phyloP scores from a whole-genome alignment of 2,113 vertebrate genomes.

The Anguilla rostrata region DNA sequence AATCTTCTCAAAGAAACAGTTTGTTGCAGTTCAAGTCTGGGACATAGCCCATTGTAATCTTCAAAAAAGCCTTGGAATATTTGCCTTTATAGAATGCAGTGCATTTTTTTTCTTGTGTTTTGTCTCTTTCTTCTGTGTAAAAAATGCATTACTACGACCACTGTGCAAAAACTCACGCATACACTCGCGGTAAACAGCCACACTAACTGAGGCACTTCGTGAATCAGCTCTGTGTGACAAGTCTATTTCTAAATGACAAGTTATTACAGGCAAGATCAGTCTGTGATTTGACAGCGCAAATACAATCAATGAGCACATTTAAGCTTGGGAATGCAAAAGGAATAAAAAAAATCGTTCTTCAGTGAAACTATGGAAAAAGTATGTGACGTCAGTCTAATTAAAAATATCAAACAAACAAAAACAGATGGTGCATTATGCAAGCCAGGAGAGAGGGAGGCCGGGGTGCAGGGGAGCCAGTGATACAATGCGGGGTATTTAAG shows the following conservation, averaged over 20 bases:
- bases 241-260: not conserved
- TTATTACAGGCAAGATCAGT: not conserved
- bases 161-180: no score
- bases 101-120: no score
- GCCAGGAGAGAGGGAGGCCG: not conserved
- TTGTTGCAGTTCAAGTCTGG: no score
- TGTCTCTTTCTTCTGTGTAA: no score
- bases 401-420: not conserved
- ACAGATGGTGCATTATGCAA: not conserved
- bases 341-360: not conserved
- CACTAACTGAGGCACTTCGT: not conserved
- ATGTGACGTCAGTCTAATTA: not conserved
- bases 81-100: no score
- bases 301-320: not conserved
- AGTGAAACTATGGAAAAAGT: not conserved
- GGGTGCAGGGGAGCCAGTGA: not conserved
- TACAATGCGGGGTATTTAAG: conserved; percentile 1
- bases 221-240: no score
- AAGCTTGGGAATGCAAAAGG: not conserved
- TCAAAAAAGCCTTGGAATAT: no score
- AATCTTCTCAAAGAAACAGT: no score
- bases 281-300: not conserved
- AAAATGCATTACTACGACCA: no score
- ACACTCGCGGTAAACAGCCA: not conserved
- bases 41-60: no score